Evolutionary conservation across 2,797 vertebrate genomes (phyloP).

Genomic region (Anguilla megastoma): DNA sequence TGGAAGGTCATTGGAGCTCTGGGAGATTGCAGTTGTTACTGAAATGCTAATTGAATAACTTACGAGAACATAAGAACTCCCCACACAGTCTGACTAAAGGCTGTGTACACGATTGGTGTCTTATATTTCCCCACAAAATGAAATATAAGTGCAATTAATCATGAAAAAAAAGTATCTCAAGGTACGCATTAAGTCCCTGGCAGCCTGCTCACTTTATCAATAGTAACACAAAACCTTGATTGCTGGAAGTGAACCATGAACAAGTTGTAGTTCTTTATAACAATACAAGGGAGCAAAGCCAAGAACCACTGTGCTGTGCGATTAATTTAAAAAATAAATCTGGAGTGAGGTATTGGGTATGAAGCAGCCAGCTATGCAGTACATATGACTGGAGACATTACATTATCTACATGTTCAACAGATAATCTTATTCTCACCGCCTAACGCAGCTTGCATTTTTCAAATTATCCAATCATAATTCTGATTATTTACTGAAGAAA

Average conservation of each 20-base stretch:
- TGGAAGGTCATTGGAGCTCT: conserved; percentile 39
- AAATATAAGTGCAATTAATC: conserved; percentile 59
- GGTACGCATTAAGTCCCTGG: conserved; percentile 39
- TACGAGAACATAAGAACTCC: conserved; percentile 41
- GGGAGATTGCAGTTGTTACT: conserved; percentile 17
- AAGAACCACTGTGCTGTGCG: conserved; percentile 26
- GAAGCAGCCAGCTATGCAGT: not conserved
- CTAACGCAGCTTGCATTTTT: not conserved
- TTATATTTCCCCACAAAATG: conserved; percentile 52
- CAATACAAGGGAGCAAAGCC: conserved; percentile 33
- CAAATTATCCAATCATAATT: not conserved
- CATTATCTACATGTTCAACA: not conserved
- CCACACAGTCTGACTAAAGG: conserved; percentile 33
- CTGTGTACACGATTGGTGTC: conserved; percentile 42
- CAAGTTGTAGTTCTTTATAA: conserved; percentile 32
- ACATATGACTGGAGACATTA: not conserved
- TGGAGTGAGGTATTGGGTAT: not conserved
- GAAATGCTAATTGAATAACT: conserved; percentile 49
- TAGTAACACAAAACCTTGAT: conserved; percentile 36
- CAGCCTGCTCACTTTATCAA: conserved; percentile 42
- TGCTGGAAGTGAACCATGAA: conserved; percentile 36
- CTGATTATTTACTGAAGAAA: not conserved
- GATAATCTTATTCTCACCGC: not conserved
- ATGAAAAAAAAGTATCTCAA: conserved; percentile 39
- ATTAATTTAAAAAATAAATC: not conserved